Evolutionary conservation across 2,113 vertebrate genomes (phyloP), one percentile per base, ranked within the genome.

Genomic region (Panthera uncia): DNA sequence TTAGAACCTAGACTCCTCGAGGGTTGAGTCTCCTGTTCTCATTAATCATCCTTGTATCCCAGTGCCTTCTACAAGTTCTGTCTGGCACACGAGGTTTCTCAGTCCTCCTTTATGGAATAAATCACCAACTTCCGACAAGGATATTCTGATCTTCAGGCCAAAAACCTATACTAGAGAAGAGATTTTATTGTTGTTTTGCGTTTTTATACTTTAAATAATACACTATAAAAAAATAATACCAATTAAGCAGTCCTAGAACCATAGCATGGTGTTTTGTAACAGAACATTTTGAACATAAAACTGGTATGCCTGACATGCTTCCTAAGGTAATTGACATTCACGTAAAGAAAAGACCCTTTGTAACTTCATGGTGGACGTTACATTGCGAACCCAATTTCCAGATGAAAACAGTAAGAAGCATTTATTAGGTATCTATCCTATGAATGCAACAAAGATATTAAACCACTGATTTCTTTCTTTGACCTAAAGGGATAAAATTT

Each of bases 381-480:
- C 88, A 50, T 82, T 68, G 29, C 21, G 23, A 87, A 36, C 66
- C 66, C 36, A 83, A 4, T 81, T 92, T 66, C 48, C 48, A 90
- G n/a, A 71, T 80, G 29, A 74, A 96, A 92, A 71, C 12, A 61
- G 4, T 88, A 50, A 71, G 11, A 95, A 10, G 4, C 13, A 71
- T 16, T 92, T 86, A 57, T 36, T 92, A 81, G 3, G 12, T 80
- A 71, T 73, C 7, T 83, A 23, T 48, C 13, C 86, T 87, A 7
- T 92, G 94, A 92, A 27, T 79, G 25, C 25, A 94, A n/a, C n/a
- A 86, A 65, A 91, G 31, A 41, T 61, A 83, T 55, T 81, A 88
- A 97, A 27, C 38, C 19, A 96, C 36, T 91, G 15, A 91, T 93
- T 65, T 89, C 57, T 87, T 89, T 91, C 69, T 94, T 87, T 85